Percentiles rank a stretch among this genome's conserved stretches.
Conservation (phyloP, 2,888 invertebrate genomes). For the Rhamphomyia laevipes region DNA sequence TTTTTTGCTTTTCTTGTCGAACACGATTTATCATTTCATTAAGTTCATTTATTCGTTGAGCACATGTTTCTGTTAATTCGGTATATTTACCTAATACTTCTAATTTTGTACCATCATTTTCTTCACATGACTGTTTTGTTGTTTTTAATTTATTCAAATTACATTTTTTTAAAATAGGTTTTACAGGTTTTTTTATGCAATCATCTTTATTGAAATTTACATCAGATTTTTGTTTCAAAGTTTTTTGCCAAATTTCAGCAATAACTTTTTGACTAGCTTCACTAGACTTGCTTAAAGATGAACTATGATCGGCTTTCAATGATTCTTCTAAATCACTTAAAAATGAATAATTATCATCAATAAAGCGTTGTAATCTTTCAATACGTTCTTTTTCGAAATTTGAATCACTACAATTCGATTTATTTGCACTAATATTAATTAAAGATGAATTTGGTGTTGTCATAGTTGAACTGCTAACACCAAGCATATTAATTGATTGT, state of each 20-base stretch:
- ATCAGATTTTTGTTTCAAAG: slow-evolving; percentile 13
- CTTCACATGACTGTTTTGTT: slow-evolving; percentile 9
- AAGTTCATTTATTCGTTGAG: slow-evolving; percentile 44
- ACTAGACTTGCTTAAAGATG: slow-evolving; percentile 11
- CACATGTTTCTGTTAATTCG: slow-evolving; percentile 43
- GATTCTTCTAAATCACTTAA: slow-evolving; percentile 30
- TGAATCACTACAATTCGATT: slow-evolving; percentile 9
- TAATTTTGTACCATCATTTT: not conserved
- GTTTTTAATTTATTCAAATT: not conserved
- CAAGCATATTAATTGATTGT: slow-evolving; percentile 38
- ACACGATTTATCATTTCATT: slow-evolving; percentile 45
- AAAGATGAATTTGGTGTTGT: slow-evolving; percentile 40
- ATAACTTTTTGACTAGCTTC: slow-evolving; percentile 20
- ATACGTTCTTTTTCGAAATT: slow-evolving; percentile 20
- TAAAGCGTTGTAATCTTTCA: slow-evolving; percentile 26
- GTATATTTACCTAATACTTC: slow-evolving; percentile 34
- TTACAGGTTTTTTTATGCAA: not conserved
- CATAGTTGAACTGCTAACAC: slow-evolving; percentile 39
- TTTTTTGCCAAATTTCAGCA: slow-evolving; percentile 27
- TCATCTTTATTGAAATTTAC: not conserved
- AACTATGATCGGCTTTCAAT: slow-evolving; percentile 14
- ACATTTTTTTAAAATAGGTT: slow-evolving; percentile 8
- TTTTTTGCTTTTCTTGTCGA: slow-evolving; percentile 43
- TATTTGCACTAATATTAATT: slow-evolving; percentile 36
- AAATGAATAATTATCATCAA: slow-evolving; percentile 32